A percentile compares a stretch with the other conserved stretches of the same genome.
Conservation (phyloP, 2,888 invertebrate genomes). For the Alloscopus bannaensis region DNA sequence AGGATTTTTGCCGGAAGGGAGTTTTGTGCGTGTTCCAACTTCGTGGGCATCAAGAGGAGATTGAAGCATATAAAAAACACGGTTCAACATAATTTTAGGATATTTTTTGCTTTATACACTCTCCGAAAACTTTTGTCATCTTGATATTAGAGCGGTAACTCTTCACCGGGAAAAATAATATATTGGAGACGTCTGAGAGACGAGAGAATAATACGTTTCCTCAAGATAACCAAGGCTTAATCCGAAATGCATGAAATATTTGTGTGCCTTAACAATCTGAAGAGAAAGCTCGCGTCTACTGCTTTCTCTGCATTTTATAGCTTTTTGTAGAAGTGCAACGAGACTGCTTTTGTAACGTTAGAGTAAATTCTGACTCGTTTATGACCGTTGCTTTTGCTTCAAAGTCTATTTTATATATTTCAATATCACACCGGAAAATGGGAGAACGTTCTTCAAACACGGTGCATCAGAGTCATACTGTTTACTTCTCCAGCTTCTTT, state of each 20-base stretch:
- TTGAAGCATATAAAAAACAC: slow-evolving; percentile 43
- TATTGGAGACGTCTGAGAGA: slow-evolving; percentile 39
- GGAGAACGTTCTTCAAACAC: slow-evolving; percentile 10
- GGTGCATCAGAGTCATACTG: not conserved
- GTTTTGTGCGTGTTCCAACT: slow-evolving; percentile 5
- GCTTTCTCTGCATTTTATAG: slow-evolving; percentile 2
- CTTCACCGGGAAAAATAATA: slow-evolving; percentile 22
- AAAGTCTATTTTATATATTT: slow-evolving; percentile 36
- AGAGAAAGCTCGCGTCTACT: slow-evolving; percentile 21
- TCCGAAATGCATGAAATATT: slow-evolving; percentile 61
- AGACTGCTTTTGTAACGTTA: slow-evolving; percentile 25
- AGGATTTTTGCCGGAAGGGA: slow-evolving; percentile 37
- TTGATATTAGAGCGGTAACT: slow-evolving; percentile 27
- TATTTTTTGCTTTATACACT: slow-evolving; percentile 32
- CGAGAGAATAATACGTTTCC: slow-evolving; percentile 27
- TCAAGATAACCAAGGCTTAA: slow-evolving; percentile 40
- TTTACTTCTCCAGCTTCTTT: slow-evolving; percentile 44
- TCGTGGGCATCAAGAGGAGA: slow-evolving; percentile 38
- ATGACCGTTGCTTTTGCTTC: slow-evolving; percentile 48
- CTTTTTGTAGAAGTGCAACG: not conserved
- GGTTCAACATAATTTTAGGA: slow-evolving; percentile 51
- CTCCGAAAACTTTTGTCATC: slow-evolving; percentile 55
- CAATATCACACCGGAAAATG: slow-evolving; percentile 32
- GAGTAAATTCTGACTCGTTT: slow-evolving; percentile 48
- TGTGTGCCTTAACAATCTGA: slow-evolving; percentile 38